phyloP scores from a whole-genome alignment of 2,113 vertebrate species.

The Coptodon bakossiorum region DNA sequence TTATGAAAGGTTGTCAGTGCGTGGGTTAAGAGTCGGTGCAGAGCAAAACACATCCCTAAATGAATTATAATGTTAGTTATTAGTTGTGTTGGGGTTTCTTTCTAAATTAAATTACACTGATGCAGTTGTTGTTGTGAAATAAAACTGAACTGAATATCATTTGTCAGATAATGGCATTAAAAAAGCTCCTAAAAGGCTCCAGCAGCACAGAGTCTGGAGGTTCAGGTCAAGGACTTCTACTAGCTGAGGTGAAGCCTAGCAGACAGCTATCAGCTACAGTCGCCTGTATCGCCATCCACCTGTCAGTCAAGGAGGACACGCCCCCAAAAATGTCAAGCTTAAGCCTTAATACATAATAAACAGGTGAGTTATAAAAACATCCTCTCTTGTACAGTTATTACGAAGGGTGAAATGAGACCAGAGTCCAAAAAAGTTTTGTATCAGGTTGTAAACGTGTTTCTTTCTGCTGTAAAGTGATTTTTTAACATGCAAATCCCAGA shows the following conservation, averaged over 20 bases:
- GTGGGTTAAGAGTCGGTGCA: not conserved
- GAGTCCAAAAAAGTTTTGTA: not conserved
- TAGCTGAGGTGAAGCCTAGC: not conserved
- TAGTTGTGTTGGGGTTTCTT: not conserved
- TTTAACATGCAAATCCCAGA: not conserved
- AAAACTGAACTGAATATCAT: not conserved
- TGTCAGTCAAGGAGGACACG: not conserved
- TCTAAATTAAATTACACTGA: not conserved
- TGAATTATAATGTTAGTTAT: not conserved
- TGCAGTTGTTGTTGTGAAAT: not conserved
- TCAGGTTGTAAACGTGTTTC: not conserved
- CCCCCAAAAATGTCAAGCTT: not conserved
- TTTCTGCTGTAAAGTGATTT: not conserved
- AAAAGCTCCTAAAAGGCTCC: not conserved
- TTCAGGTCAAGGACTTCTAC: not conserved
- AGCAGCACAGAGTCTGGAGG: not conserved
- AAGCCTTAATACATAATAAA: not conserved
- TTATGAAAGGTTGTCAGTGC: not conserved
- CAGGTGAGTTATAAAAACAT: not conserved
- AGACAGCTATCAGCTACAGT: not conserved
- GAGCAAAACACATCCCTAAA: not conserved
- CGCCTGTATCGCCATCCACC: not conserved
- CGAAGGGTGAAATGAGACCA: fast-evolving
- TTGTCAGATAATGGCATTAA: not conserved
- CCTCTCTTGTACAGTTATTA: not conserved